Conservation (phyloP, 2,797 vertebrate genomes). For the Poeciliopsis gracilis region DNA sequence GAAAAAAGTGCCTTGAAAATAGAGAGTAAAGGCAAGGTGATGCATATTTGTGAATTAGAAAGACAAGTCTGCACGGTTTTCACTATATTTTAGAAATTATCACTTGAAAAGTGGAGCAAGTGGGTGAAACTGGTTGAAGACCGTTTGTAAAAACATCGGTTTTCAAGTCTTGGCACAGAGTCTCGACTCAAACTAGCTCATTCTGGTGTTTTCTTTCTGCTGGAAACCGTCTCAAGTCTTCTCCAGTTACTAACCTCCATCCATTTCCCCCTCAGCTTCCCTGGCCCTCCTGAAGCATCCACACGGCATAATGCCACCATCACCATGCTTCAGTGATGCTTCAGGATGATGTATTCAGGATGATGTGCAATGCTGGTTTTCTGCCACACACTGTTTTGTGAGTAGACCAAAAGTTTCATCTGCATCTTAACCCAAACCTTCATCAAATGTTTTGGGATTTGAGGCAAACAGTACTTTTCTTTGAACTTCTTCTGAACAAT, state of each 20-base stretch:
- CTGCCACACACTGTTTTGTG: neutral
- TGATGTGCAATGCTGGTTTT: neutral
- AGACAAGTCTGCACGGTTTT: neutral
- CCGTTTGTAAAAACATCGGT: neutral
- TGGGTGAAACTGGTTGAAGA: neutral
- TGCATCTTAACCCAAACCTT: neutral
- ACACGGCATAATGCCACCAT: neutral
- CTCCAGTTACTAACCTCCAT: neutral
- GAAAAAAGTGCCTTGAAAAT: neutral
- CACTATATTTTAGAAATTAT: neutral
- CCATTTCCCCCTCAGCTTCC: neutral
- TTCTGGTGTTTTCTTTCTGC: neutral
- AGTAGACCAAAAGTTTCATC: neutral
- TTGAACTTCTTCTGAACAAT: neutral
- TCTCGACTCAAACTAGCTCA: neutral
- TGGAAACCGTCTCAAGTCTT: neutral
- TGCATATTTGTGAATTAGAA: neutral
- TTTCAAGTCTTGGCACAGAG: neutral
- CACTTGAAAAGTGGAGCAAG: neutral
- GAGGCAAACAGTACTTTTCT: neutral
- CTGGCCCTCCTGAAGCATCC: neutral
- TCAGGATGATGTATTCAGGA: neutral
- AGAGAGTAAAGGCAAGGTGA: no score
- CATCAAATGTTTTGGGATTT: neutral
- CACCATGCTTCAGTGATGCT: neutral